Percentiles rank a stretch among this genome's conserved stretches.
phyloP scores from a whole-genome alignment of 1,140 invertebrate species.

The Apis dorsata region DNA sequence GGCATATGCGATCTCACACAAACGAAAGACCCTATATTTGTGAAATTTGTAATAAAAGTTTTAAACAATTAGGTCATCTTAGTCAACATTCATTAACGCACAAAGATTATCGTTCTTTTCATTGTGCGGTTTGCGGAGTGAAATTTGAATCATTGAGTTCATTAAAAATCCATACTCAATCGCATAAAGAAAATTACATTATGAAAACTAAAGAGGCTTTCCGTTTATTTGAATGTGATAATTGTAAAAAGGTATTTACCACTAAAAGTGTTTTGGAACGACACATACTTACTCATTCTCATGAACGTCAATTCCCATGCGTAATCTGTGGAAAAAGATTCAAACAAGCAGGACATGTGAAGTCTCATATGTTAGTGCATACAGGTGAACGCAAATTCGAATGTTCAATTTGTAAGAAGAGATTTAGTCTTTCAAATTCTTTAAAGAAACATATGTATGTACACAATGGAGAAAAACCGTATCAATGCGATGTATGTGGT shows the following conservation, averaged over 20 bases:
- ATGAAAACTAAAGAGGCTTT: conserved; percentile 46
- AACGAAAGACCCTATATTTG: conserved; percentile 84
- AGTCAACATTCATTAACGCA: conserved; percentile 81
- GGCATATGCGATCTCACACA: conserved; percentile 88
- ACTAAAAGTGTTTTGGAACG: conserved; percentile 83
- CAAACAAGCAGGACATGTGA: conserved; percentile 85
- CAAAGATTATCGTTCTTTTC: conserved; percentile 76
- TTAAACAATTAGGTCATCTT: conserved; percentile 80
- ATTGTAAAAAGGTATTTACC: conserved; percentile 82
- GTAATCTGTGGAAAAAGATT: conserved; percentile 85
- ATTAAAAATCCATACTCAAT: conserved; percentile 61
- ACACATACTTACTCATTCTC: conserved; percentile 83
- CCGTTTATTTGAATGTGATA: conserved; percentile 72
- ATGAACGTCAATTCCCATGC: conserved; percentile 83
- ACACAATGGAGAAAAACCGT: conserved; percentile 83
- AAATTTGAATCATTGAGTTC: conserved; percentile 66
- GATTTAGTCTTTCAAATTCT: conserved; percentile 86
- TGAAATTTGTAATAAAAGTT: conserved; percentile 80
- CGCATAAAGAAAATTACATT: conserved; percentile 49
- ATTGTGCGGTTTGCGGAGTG: conserved; percentile 62
- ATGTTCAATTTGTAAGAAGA: conserved; percentile 81
- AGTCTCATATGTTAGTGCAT: conserved; percentile 86
- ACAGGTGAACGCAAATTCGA: conserved; percentile 83
- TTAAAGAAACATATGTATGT: conserved; percentile 82
- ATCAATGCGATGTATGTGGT: conserved; percentile 81